Base-by-base conservation (phyloP, 2,797 vertebrate species). In the Borostomias antarcticus region DNA sequence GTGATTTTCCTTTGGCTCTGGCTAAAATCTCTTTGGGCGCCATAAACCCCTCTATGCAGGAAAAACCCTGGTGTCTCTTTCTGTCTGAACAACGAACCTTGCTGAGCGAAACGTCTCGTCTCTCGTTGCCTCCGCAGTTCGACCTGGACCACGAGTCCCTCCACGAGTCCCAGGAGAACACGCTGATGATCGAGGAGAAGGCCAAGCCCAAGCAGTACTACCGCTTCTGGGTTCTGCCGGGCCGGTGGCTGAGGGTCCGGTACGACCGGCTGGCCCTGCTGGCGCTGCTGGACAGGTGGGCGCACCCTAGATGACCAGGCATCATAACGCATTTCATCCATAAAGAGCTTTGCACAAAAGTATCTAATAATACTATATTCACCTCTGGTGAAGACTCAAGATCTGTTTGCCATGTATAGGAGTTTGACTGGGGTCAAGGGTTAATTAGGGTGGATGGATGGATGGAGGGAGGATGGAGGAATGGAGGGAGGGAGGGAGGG, bases 111-210 rank as follows among this genome's bases (percentile, higher is more conserved):
- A 21, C 21, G 60, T 68, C 13, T 23, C 0, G 0, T 56, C 45
- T 67, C 35, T 65, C 17, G n/a, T 57, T 17, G 62, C 15, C 8
- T 76, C 40, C 35, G 17, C 80, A 96, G 95, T 95, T 95, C 84
- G 95, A 96, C 84, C 90, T 96, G 81, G 95, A 96, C 86, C 95
- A 95, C 13, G 95, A 96, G 82, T 96, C 94, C 59, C 88, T 95
- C 67, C 95, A 95, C 64, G 95, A 96, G 86, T 95, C 95, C 77
- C 95, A 96, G 85, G 95, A 96, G 83, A 95, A 96, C 90, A 95
- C 95, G 0, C 85, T 96, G 79, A 96, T 96, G 95, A 95, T 95
- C 25, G 94, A 96, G 81, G 94, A 94, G 43, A 95, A 94, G 23
- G 90, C 89, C 63, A 94, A 94, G 62, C 92, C 93, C n/a, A 95